These are phyloP conservation scores for Clanis bilineata DNA, from an alignment of 2,888 invertebrate species.

Conservation along the genomic window DNA sequence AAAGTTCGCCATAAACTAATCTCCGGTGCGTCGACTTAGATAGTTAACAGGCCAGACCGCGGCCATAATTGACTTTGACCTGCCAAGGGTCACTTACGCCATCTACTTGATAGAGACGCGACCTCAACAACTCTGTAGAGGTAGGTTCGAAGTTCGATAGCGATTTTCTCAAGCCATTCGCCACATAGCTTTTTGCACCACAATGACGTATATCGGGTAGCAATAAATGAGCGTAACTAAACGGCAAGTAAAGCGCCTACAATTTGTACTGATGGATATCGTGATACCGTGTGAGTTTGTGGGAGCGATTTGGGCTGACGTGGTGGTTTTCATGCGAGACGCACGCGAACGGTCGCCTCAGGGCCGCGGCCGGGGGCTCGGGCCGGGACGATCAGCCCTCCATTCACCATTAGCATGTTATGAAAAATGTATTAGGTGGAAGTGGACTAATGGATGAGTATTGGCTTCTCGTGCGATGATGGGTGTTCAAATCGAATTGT, in stretches of 20 bases:
- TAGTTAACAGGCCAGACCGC: neutral
- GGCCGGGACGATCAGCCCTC: neutral
- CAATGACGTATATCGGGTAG: neutral
- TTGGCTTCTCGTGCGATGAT: neutral
- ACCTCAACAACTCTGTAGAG: neutral
- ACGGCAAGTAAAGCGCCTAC: conserved; percentile 42
- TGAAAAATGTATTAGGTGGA: neutral
- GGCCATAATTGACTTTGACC: neutral
- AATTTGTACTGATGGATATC: conserved; percentile 45
- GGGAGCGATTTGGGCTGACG: conserved; percentile 47
- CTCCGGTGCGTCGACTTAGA: neutral
- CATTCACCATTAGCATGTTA: conserved; percentile 3
- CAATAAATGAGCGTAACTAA: conserved; percentile 38
- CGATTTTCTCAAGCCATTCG: neutral
- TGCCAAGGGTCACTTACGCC: neutral
- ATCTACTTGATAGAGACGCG: neutral
- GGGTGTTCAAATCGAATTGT: neutral
- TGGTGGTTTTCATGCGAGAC: conserved; percentile 40
- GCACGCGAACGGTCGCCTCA: conserved; percentile 28
- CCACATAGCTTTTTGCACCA: neutral
- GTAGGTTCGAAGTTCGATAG: neutral
- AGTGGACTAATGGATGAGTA: neutral
- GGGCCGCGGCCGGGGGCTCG: neutral
- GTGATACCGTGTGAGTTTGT: conserved; percentile 46
- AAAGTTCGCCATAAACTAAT: neutral